Evolutionary conservation across 2,888 invertebrate genomes (phyloP), one percentile per base, ranked within the genome.

Genomic region (Drosophila mulleri): DNA sequence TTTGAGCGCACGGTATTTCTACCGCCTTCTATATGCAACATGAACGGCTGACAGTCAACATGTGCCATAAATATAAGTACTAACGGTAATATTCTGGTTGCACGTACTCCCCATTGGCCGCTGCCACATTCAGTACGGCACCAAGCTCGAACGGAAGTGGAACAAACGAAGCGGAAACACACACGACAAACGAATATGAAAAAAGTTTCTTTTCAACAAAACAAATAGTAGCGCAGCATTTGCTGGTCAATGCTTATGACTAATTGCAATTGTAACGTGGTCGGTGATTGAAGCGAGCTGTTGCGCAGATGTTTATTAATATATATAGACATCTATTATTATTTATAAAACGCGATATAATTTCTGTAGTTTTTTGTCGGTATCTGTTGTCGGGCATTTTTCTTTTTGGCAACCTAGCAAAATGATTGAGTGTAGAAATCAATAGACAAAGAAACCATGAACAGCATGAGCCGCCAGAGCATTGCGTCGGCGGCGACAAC

Each of bases 401-500:
- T 39, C 23, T 6, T 53, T 39, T 70, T 44, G 61, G 42, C 52
- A 57, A 35, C 32, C 58, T 26, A 54, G 45, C 57, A 75, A 75
- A 59, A 87, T 84, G 78, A 70, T 67, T 82, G 78, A 68, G 74
- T 84, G 84, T 69, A 89, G 80, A 88, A 88, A 88, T 88, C 88
- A 89, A 88, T 88, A 83, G 75, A 50, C 50, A 54, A 83, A 83
- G 23, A 23, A 80, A 80, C 89, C 61, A 91, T 91, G 84, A 91
- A 91, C 81, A 90, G 79, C 81, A 50, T 50, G 50, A 91, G 91
- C 84, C 91, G 91, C 72, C 91, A 91, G 66, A 91, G 91, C 73
- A 91, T 91, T 75, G 82, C 85, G 56, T 88, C 90, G 56, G 78
- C 88, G 54, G 83, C 79, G 41, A 79, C 82, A 52, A 84, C 88